Evolutionary conservation across 2,888 invertebrate genomes (phyloP).

Genomic region (Philaethria dido): DNA sequence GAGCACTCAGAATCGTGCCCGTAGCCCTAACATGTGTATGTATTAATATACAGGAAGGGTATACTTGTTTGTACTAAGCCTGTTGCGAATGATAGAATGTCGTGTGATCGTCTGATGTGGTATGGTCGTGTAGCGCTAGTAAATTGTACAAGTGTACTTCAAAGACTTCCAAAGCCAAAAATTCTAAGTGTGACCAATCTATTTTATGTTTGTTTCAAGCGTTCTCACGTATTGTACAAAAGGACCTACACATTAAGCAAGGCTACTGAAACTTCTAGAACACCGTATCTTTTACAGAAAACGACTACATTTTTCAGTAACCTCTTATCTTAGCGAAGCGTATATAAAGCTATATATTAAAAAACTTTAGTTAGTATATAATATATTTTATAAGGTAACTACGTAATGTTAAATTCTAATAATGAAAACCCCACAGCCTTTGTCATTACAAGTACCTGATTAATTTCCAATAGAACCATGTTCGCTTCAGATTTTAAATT

Average conservation of each 20-base stretch:
- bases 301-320: conserved; percentile 49
- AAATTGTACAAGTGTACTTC: conserved; percentile 41
- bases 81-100: conserved; percentile 55
- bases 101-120: conserved; percentile 52
- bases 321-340: conserved; percentile 49
- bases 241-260: conserved; percentile 48
- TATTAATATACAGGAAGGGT: conserved; percentile 54
- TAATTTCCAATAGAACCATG: conserved; percentile 79
- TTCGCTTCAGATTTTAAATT: conserved; percentile 57
- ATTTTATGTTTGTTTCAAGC: conserved; percentile 45
- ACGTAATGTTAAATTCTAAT: conserved; percentile 32
- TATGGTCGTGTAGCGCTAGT: conserved; percentile 46
- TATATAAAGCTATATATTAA: conserved; percentile 51
- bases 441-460: conserved; percentile 71
- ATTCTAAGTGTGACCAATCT: conserved; percentile 46
- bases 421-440: conserved; percentile 64
- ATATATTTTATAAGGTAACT: conserved; percentile 21
- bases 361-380: conserved; percentile 38
- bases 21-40: conserved; percentile 72
- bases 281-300: conserved; percentile 8
- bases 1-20: conserved; percentile 77
- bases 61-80: conserved; percentile 48
- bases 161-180: conserved; percentile 45
- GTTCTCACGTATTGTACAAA: conserved; percentile 52
- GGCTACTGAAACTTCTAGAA: conserved; percentile 48